These are phyloP conservation scores for Eurystomus gularis DNA, from an alignment of 2,113 vertebrate genomes.

Conservation along the genomic window DNA sequence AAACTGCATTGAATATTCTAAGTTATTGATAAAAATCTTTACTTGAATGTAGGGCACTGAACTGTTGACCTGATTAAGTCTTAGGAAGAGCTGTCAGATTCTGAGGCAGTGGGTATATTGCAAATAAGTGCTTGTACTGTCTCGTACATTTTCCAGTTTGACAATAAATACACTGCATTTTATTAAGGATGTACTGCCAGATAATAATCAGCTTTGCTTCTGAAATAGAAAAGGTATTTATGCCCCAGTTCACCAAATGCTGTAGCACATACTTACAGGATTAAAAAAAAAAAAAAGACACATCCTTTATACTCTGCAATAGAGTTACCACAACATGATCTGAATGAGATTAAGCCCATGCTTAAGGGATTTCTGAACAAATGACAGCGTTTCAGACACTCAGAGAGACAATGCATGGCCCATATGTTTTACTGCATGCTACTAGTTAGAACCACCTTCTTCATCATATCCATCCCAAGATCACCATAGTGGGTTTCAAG, in stretches of 20 bases:
- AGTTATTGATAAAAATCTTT: not conserved
- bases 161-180: not conserved
- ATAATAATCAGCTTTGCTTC: not conserved
- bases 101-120: not conserved
- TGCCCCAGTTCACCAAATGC: not conserved
- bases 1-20: not conserved
- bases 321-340: not conserved
- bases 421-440: accelerated
- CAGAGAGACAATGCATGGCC: not conserved
- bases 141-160: not conserved
- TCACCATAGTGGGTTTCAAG: not conserved
- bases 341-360: not conserved
- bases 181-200: not conserved
- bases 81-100: not conserved
- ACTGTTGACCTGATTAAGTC: not conserved
- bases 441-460: not conserved
- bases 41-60: not conserved
- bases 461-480: not conserved
- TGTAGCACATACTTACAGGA: not conserved
- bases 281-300: no score
- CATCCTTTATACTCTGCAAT: not conserved
- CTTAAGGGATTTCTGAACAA: not conserved
- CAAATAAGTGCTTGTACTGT: not conserved
- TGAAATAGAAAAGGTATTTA: not conserved
- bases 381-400: not conserved